These are phyloP conservation scores for Myotis brandtii DNA, from an alignment of 2,113 vertebrate genomes.

Conservation along the genomic window DNA sequence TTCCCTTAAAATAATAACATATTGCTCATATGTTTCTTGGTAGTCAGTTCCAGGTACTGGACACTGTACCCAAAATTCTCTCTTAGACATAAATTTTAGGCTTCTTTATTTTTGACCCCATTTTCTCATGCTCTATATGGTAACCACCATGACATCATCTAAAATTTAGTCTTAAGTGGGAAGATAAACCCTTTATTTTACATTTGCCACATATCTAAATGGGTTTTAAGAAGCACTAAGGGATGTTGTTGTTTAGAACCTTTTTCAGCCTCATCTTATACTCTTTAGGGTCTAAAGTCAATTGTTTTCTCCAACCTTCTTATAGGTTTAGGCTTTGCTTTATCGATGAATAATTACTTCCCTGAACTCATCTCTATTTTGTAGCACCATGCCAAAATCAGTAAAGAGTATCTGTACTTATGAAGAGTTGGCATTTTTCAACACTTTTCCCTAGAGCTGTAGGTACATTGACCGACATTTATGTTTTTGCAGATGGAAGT, in stretches of 20 bases:
- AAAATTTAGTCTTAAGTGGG: not conserved
- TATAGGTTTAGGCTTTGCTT: not conserved
- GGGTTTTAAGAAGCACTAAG: not conserved
- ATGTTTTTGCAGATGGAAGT: not conserved
- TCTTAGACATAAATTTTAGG: not conserved
- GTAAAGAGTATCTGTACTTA: not conserved
- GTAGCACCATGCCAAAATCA: not conserved
- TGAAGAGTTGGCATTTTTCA: not conserved
- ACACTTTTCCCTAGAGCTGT: not conserved
- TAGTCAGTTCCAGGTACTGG: not conserved
- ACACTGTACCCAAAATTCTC: not conserved
- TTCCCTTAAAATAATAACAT: not conserved
- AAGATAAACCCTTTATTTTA: not conserved
- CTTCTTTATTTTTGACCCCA: not conserved
- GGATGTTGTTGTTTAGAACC: not conserved
- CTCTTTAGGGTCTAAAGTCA: not conserved
- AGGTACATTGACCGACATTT: not conserved
- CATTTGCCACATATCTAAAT: not conserved
- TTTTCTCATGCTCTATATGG: not conserved
- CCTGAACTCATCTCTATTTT: not conserved
- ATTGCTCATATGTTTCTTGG: not conserved
- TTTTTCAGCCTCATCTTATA: not conserved
- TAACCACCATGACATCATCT: not conserved
- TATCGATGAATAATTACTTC: not conserved
- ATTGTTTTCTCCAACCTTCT: not conserved